Base-by-base conservation (phyloP, 1,140 invertebrate genomes). In the Adelges cooleyi region DNA sequence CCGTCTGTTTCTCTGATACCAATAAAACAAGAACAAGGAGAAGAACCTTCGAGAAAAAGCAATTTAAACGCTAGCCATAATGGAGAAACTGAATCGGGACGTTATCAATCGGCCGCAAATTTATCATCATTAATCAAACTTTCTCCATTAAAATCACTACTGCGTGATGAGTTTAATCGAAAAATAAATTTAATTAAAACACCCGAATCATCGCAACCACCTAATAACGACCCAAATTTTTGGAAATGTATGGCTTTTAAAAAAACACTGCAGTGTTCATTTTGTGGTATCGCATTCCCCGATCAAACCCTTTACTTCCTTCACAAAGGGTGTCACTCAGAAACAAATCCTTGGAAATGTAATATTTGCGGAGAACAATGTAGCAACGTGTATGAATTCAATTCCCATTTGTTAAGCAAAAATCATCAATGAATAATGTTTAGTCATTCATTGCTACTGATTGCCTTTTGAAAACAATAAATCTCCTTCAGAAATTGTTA, bases 261-360 rank as follows among this genome's bases (percentile, higher is more conserved):
- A 51, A 51, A 66, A 53, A 22, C 56, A 5, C 79, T 89, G 36
- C 84, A 87, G 70, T 93, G 90, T 74, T 80, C 83, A 18, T 92
- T 91, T 74, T 98, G 95, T 77, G 86, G 89, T 68, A 95, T 98
- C 68, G 85, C 90, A 8, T 98, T 95, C 77, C 89, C 90, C 2
- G 93, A 97, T 78, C 89, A 90, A 72, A 96, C 92, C 0, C 80
- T 97, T 29, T 97, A 96, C 77, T 93, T 96, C 77, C 80, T 98
- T 51, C 95, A 98, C 79, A 96, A 95, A 79, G 93, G 93, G 68
- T 91, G 95, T 74, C 95, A 98, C 78, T 93, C 90, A 68, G 90
- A 95, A 70, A 89, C 90, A 67, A 94, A 96, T 79, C 93, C 94
- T 0, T 97, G 92, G 92, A 93, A 93, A 76, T 98, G 95, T 77